Evolutionary conservation across 2,888 invertebrate species (phyloP).

Genomic region (Archaeoteleia sp.): DNA sequence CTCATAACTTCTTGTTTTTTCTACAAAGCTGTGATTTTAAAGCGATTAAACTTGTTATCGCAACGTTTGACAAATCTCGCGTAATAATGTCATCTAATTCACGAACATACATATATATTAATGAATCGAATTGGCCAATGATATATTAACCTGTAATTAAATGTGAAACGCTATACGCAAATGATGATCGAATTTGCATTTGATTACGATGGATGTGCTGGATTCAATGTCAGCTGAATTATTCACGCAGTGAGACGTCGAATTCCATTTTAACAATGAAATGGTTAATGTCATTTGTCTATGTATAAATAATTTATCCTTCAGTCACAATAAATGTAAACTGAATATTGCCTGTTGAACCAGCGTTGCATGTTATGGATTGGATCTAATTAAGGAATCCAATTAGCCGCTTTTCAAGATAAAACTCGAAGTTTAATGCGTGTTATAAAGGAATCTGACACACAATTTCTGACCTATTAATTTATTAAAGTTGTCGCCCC

Average conservation of each 20-base stretch:
- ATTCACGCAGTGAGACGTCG: constrained; percentile 8
- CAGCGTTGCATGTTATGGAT: no score
- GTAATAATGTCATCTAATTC: background rate
- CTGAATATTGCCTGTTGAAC: no score
- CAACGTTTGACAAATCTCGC: no score
- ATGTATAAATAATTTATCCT: constrained; percentile 27
- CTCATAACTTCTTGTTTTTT: no score
- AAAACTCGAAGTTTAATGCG: no score
- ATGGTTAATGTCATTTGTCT: constrained; percentile 14
- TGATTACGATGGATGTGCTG: constrained; percentile 14
- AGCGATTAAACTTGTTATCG: no score
- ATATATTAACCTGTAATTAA: constrained; percentile 14
- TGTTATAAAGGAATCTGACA: no score
- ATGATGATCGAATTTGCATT: constrained; percentile 13
- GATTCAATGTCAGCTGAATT: constrained; percentile 4
- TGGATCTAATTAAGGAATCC: no score
- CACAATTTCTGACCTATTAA: no score
- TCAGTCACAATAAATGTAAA: constrained; percentile 30
- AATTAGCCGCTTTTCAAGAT: no score
- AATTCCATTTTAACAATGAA: constrained; percentile 18
- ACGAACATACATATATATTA: background rate
- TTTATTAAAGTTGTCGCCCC: no score
- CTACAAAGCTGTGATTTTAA: no score
- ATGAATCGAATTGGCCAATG: background rate
- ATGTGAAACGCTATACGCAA: constrained; percentile 7